Evolutionary conservation across 2,113 vertebrate genomes (phyloP).

Genomic region (Acrocephalus kingi): DNA sequence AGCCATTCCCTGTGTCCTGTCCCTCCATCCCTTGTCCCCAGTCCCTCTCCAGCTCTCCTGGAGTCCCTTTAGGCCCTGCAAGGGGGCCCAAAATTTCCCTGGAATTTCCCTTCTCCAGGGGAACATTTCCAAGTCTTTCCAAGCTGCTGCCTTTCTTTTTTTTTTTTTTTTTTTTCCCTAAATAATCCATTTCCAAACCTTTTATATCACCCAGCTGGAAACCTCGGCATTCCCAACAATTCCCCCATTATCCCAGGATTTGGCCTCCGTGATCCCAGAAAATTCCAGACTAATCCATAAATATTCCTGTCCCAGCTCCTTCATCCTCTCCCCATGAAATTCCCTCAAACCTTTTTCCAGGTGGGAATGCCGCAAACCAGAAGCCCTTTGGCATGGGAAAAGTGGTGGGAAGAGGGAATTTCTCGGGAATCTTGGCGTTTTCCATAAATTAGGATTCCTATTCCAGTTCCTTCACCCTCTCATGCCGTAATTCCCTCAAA

Average conservation of each 20-base stretch:
- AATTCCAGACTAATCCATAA: not conserved
- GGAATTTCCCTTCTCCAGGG: not conserved
- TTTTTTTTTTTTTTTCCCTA: not conserved
- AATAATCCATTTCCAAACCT: not conserved
- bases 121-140: not conserved
- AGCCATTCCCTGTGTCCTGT: not conserved
- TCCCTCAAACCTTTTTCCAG: not conserved
- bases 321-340: rapidly evolving
- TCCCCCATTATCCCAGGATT: not conserved
- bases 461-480: not conserved
- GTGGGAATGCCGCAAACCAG: not conserved
- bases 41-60: not conserved
- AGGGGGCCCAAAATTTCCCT: not conserved
- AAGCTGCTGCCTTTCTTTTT: not conserved
- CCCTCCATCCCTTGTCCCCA: not conserved
- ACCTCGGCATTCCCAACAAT: too few relatives aligned
- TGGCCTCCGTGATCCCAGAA: not conserved
- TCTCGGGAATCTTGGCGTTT: not conserved
- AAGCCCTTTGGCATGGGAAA: not conserved
- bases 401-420: not conserved
- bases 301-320: not conserved
- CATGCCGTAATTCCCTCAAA: too few relatives aligned
- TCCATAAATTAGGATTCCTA: not conserved
- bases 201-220: not conserved
- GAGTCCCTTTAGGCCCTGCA: not conserved